Evolutionary conservation across 1,140 invertebrate genomes (phyloP).

Genomic region (Cydia amplana): DNA sequence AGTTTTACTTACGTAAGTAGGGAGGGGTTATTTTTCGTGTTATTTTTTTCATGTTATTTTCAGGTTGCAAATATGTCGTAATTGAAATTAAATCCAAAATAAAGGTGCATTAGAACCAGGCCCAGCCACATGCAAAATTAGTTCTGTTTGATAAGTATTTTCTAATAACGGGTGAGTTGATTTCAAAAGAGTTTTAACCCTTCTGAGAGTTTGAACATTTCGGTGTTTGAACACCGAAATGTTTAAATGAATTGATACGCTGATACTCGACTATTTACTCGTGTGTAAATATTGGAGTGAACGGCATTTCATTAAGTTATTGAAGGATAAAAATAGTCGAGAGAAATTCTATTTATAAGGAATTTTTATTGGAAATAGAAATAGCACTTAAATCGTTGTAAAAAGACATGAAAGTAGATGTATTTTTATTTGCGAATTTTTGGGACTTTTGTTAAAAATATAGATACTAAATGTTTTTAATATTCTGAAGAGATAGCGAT

Average conservation of each 20-base stretch:
- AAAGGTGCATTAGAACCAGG: not conserved
- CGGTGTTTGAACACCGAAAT: conserved; percentile 1
- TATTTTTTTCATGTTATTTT: no score
- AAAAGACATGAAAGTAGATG: not conserved
- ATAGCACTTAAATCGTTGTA: not conserved
- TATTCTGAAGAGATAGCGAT: no score
- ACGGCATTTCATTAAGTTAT: not conserved
- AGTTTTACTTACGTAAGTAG: no score
- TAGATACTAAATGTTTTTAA: no score
- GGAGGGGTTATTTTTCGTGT: no score
- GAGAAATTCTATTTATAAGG: not conserved
- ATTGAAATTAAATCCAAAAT: not conserved
- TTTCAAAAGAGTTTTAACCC: not conserved
- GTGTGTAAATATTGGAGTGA: not conserved
- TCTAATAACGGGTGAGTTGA: not conserved
- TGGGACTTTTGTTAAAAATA: no score
- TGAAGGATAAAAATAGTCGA: not conserved
- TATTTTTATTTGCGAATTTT: not conserved
- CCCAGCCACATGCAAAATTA: not conserved
- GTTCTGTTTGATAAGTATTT: not conserved
- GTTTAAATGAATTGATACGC: not conserved
- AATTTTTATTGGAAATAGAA: not conserved
- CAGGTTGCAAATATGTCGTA: not conserved
- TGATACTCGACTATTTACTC: not conserved
- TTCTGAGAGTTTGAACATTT: no score